Evolutionary conservation across 2,888 invertebrate species (phyloP).

Genomic region (Lasioglossum lativentre): DNA sequence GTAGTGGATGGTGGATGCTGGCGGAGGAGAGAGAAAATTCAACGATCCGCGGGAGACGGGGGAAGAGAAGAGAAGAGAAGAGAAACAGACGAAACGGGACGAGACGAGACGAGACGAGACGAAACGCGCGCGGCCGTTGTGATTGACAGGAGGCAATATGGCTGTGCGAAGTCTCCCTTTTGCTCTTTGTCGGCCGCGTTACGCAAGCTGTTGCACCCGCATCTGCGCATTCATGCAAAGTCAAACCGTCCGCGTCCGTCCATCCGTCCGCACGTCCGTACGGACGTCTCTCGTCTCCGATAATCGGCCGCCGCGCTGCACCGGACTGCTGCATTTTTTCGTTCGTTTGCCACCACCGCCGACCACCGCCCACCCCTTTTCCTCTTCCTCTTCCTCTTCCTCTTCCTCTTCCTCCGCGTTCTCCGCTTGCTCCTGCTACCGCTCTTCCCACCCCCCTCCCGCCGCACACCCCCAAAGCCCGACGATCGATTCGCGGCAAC

Average conservation of each 20-base stretch:
- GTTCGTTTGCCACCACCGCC: slow-evolving; percentile 61
- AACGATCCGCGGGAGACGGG: slow-evolving; percentile 63
- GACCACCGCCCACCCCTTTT: slow-evolving; percentile 50
- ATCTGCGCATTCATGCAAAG: slow-evolving; percentile 85
- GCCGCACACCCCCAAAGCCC: neutral
- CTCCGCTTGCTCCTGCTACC: neutral
- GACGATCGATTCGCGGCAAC: slow-evolving; percentile 58
- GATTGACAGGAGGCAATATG: slow-evolving; percentile 85
- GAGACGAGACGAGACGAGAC: slow-evolving; percentile 11
- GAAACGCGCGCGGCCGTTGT: slow-evolving; percentile 78
- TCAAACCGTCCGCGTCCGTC: slow-evolving; percentile 78
- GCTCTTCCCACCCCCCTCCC: neutral
- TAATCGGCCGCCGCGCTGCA: slow-evolving; percentile 77
- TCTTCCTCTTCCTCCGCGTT: neutral
- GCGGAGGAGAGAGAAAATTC: slow-evolving; percentile 62
- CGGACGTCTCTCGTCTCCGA: slow-evolving; percentile 77
- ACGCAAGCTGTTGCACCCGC: slow-evolving; percentile 85
- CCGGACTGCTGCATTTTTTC: slow-evolving; percentile 71
- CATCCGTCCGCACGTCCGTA: slow-evolving; percentile 75
- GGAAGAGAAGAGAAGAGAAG: neutral
- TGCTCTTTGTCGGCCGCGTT: slow-evolving; percentile 82
- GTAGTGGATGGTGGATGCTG: neutral
- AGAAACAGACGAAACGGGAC: neutral
- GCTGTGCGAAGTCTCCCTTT: slow-evolving; percentile 79
- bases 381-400: slow-evolving; percentile 1